Conservation (phyloP, 2,797 vertebrate genomes). For the Ctenopoma kingsleyae region DNA sequence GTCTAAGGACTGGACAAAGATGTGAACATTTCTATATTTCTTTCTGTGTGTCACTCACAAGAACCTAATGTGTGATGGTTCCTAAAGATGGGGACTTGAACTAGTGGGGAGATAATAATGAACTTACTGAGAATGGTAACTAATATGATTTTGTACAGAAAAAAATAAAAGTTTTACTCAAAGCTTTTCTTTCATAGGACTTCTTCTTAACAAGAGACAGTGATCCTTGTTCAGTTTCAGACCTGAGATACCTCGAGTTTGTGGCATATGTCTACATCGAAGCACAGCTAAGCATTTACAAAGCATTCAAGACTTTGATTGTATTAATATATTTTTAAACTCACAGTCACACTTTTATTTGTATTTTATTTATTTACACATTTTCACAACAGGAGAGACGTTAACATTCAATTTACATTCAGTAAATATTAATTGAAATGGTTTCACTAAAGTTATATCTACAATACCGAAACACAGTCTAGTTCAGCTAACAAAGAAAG, state of each 20-base stretch:
- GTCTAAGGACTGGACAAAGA: constrained; percentile 86
- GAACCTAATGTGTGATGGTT: constrained; percentile 62
- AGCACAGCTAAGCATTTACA: neutral
- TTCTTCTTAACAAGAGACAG: neutral
- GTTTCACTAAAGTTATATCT: neutral
- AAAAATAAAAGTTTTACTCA: constrained; percentile 88
- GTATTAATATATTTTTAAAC: neutral
- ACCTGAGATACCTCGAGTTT: neutral
- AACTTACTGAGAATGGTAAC: constrained; percentile 85
- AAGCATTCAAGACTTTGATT: neutral
- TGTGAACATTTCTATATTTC: constrained; percentile 82
- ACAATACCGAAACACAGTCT: constrained; percentile 30
- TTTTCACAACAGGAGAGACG: constrained; percentile 6
- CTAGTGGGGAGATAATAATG: constrained; percentile 76
- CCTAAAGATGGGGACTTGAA: constrained; percentile 55
- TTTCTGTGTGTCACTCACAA: constrained; percentile 58
- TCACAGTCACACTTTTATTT: neutral
- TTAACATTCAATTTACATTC: constrained; percentile 21
- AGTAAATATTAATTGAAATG: constrained; percentile 1
- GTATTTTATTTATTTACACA: constrained; percentile 26
- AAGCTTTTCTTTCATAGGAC: constrained; percentile 49
- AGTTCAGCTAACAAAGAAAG: constrained; percentile 28
- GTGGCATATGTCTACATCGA: neutral
- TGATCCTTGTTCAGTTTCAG: neutral
- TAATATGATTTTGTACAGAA: constrained; percentile 93